Conservation (phyloP, 2,797 vertebrate genomes). For the Sebastes nivosus region DNA sequence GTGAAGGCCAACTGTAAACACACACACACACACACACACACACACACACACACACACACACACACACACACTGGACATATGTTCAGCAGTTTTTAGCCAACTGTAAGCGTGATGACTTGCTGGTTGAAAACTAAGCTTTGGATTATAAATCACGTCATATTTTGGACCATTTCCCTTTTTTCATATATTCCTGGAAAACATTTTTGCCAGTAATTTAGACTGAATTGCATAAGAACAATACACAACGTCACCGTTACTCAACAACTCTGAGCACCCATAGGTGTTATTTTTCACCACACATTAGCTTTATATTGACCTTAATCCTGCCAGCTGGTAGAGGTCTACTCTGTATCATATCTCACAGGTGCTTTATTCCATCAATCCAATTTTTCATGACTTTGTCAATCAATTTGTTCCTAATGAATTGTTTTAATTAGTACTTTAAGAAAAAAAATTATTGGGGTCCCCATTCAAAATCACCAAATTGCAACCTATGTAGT, state of each 20-base stretch:
- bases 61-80: constrained; percentile 29
- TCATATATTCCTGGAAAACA: not conserved
- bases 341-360: not conserved
- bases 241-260: not conserved
- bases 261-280: not conserved
- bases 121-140: not conserved
- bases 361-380: not conserved
- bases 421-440: not conserved
- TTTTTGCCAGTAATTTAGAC: not conserved
- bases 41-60: not conserved
- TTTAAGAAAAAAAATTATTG: not conserved
- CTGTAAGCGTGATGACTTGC: constrained; percentile 5
- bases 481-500: not conserved
- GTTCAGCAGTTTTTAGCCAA: constrained; percentile 26
- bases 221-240: not conserved
- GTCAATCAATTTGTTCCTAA: not conserved
- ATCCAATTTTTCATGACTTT: not conserved
- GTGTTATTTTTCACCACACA: not conserved
- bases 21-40: not conserved
- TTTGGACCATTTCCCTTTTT: not conserved
- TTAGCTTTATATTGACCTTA: not conserved
- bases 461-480: not conserved
- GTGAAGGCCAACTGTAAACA: not conserved
- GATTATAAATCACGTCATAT: not conserved
- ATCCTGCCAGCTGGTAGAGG: not conserved